phyloP scores from a whole-genome alignment of 1,140 invertebrate genomes.

The Acyrthosiphon pisum region DNA sequence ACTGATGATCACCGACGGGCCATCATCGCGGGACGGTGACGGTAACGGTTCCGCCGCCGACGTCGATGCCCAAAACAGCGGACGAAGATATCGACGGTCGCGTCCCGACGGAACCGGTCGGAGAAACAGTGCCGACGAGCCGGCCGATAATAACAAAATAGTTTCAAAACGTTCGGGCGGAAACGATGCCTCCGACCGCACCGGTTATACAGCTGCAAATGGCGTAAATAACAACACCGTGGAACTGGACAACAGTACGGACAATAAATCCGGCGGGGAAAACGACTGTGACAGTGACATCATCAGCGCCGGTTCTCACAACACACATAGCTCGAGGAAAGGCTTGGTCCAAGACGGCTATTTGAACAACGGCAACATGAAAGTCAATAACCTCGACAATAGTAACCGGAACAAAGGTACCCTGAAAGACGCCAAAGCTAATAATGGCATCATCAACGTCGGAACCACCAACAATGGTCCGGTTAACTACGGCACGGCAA shows the following conservation, averaged over 20 bases:
- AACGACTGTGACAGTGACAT: neutral
- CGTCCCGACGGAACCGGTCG: too few species aligned
- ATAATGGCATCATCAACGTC: neutral
- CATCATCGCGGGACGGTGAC: too few species aligned
- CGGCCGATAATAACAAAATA: neutral
- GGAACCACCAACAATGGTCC: neutral
- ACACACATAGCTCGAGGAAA: neutral
- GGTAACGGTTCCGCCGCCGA: too few species aligned
- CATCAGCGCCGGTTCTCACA: neutral
- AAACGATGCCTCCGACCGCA: accelerated
- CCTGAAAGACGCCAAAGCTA: neutral
- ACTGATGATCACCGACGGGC: too few species aligned
- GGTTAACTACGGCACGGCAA: neutral
- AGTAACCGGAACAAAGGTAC: neutral
- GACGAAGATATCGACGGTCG: too few species aligned
- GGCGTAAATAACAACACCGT: neutral
- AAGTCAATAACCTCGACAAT: neutral
- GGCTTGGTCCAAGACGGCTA: neutral
- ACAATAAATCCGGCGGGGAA: neutral
- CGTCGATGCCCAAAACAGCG: too few species aligned
- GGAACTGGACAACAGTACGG: neutral
- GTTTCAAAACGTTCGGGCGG: neutral
- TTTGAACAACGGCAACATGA: neutral
- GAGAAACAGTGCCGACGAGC: neutral
- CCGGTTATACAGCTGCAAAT: too few species aligned